Evolutionary conservation across 2,888 invertebrate species (phyloP), one percentile per base, ranked within the genome.

Genomic region (Leistus spinibarbis): DNA sequence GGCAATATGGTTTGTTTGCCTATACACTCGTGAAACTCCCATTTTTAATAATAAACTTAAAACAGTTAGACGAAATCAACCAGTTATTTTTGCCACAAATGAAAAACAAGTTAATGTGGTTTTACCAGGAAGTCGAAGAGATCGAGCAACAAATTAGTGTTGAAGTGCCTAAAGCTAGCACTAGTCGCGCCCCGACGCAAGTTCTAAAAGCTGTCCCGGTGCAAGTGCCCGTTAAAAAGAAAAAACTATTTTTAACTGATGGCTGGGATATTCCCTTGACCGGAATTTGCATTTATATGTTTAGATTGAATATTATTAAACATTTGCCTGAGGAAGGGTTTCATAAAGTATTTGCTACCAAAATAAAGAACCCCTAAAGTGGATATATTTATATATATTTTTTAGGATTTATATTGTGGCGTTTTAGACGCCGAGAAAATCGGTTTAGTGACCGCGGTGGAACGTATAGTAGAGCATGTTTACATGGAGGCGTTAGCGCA

Each of bases 251-350:
- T 81, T 86, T 95, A 3, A 95, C 95, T 0, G 95, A 95, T 80
- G 95, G 95, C 0, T 94, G 94, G 91, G 91, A 92, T 78, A 91
- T 91, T 57, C 90, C 92, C 16, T 91, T 96, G 74, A 93, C 92
- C 0, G 95, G 95, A 40, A 89, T 94, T 74, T 95, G 95, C 80
- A 91, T 95, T 79, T 95, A 94, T 81, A 95, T 95, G 88, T 93
- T 95, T 83, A 89, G 96, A 79, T 92, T 95, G 64, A 95, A 92
- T 82, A 93, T 92, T 56, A 90, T 91, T 78, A 95, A 95, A 81
- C 95, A 95, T 83, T 85, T 96, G 79, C 95, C 95, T 0, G 96
- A 96, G 84, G 96, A 96, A 86, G 95, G 95, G n/a, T 96, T 96
- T 81, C 95, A 95, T 84, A 95, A 95, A 87, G 95, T 88, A 76